Evolutionary conservation across 2,888 invertebrate species (phyloP), one percentile per base, ranked within the genome.

Genomic region (Electrophaes corylata): DNA sequence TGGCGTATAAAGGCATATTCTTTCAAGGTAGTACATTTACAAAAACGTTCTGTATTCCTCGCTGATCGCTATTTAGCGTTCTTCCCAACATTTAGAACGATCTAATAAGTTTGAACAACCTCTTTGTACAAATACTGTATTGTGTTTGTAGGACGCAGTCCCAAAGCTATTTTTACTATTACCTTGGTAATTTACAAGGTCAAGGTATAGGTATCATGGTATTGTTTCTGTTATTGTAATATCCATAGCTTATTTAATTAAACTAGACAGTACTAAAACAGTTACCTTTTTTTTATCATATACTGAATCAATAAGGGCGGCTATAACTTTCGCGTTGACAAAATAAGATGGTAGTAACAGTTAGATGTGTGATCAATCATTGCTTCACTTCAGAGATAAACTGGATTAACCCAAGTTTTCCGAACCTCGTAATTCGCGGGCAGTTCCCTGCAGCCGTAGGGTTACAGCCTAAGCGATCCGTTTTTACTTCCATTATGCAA

Each of bases 401-500:
- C 35, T 18, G 37, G 37, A 39, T 26, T 16, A 23, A 14, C 19
- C n/a, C 18, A 35, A 19, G 14, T 29, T 18, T 45, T 35, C 29
- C 12, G 39, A 45, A 43, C 20, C 45, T 44, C 33, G 19, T 37
- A 12, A 54, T 47, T 35, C 23, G 41, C 47, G 39, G 29, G 29
- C 37, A 19, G 10, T 19, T 47, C 39, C 39, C 39, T 31, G 56
- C 39, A 26, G 16, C 31, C 23, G 6, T 6, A 16, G 39, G 16
- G 11, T 29, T 29, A 49, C 37, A 50, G 53, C 55, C 43, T 55
- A 55, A 51, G 51, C 55, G 55, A 60, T 55, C 39, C 31, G 55
- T 55, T 55, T 55, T 51, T 60, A 40, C 55, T 60, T 60, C 48
- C 60, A 60, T 60, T 60, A 60, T 55, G 60, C 60, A 60, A 60